phyloP scores from a whole-genome alignment of 2,888 invertebrate genomes.

The Nasonovia ribisnigri region DNA sequence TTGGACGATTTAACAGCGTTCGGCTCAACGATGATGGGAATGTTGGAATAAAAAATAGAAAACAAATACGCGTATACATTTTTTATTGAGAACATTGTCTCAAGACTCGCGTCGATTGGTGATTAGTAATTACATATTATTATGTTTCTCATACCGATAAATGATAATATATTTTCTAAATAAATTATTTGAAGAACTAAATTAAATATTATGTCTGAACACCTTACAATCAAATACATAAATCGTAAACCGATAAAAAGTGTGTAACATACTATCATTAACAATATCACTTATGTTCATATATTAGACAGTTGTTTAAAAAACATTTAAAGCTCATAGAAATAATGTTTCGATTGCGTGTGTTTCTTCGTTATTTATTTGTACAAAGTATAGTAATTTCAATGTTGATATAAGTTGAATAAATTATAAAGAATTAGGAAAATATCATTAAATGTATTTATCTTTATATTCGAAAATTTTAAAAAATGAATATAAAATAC shows the following conservation, averaged over 20 bases:
- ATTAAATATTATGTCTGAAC: not conserved
- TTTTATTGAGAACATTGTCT: slow-evolving; percentile 11
- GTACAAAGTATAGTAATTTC: not conserved
- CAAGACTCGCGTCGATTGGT: not conserved
- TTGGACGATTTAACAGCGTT: slow-evolving; percentile 8
- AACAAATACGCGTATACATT: not conserved
- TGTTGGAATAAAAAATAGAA: not conserved
- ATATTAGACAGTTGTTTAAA: not conserved
- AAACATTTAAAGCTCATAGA: not conserved
- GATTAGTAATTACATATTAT: not conserved
- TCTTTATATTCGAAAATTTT: not conserved
- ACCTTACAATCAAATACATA: not conserved
- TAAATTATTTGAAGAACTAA: not conserved
- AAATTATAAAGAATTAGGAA: not conserved
- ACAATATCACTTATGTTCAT: not conserved
- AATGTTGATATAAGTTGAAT: not conserved
- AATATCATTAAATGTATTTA: not conserved
- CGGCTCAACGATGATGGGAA: not conserved
- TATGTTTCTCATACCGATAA: not conserved
- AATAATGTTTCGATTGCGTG: not conserved
- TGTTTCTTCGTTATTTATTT: not conserved
- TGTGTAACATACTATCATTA: not conserved
- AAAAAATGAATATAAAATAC: not conserved
- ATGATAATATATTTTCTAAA: not conserved
- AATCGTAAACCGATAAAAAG: not conserved